Conservation (phyloP, 2,113 vertebrate species). For the Gallinago jamesoni region DNA sequence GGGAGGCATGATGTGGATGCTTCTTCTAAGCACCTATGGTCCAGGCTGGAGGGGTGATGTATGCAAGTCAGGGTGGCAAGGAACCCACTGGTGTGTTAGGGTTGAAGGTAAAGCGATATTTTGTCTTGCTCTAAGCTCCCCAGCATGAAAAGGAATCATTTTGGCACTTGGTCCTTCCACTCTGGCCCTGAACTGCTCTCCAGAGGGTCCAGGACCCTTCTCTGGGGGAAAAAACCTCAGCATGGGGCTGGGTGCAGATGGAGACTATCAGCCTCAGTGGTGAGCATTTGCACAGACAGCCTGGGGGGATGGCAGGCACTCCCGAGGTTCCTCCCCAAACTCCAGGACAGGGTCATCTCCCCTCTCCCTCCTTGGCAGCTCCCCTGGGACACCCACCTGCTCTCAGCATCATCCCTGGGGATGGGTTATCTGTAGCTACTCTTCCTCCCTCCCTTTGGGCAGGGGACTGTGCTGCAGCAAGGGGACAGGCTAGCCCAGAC, state of each 20-base stretch:
- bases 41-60: too few relatives aligned
- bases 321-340: not conserved
- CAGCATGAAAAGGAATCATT: not conserved
- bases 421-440: not conserved
- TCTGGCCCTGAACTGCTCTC: not conserved
- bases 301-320: not conserved
- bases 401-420: not conserved
- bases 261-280: not conserved
- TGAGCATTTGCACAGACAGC: not conserved
- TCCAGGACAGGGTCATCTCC: not conserved
- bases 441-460: not conserved
- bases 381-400: not conserved
- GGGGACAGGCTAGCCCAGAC: not conserved
- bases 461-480: not conserved
- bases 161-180: not conserved
- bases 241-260: too few relatives aligned
- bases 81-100: not conserved
- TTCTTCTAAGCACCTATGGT: not conserved
- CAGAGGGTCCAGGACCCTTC: not conserved
- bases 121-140: not conserved
- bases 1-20: not conserved
- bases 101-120: not conserved
- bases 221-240: not conserved
- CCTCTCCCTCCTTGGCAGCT: not conserved
- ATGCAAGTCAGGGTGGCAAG: not conserved